Percentiles rank a stretch among this genome's conserved stretches.
Evolutionary conservation across 1,140 invertebrate genomes (phyloP).

Genomic region (Pseudomyrmex cubaensis): DNA sequence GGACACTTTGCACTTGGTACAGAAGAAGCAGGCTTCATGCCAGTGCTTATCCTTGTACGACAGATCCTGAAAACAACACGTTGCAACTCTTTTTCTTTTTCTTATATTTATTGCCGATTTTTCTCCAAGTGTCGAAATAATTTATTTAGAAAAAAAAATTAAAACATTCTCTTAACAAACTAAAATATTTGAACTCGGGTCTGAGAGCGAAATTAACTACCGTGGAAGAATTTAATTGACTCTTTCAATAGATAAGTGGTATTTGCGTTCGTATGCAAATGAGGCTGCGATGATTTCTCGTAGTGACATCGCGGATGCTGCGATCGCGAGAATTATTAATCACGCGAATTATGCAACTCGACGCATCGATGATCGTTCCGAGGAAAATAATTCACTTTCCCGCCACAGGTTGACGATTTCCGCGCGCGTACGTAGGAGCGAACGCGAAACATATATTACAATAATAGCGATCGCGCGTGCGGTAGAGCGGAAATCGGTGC

Average conservation of each 20-base stretch:
- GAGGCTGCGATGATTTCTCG: slow-evolving; percentile 10
- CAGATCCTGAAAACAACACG: slow-evolving; percentile 92
- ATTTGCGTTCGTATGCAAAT: background rate
- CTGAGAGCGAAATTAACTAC: background rate
- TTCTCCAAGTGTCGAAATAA: too few relatives aligned
- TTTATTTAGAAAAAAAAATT: too few relatives aligned
- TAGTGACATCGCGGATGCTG: slow-evolving; percentile 26
- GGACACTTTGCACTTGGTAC: slow-evolving; percentile 98
- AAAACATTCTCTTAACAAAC: background rate
- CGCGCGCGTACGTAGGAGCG: slow-evolving; percentile 8
- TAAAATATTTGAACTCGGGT: background rate
- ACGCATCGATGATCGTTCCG: background rate
- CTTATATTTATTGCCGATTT: background rate
- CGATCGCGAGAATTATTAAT: slow-evolving; percentile 37
- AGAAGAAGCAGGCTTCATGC: slow-evolving; percentile 99
- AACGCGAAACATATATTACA: background rate
- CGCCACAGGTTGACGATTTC: slow-evolving; percentile 52
- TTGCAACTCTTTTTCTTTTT: background rate
- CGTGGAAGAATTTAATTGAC: background rate
- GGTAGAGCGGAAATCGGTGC: slow-evolving; percentile 65
- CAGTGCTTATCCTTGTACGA: slow-evolving; percentile 99
- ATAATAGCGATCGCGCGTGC: slow-evolving; percentile 34
- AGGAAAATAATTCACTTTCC: slow-evolving; percentile 20
- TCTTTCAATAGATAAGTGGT: background rate
- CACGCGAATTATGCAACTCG: slow-evolving; percentile 3